Base-by-base conservation (phyloP, 2,797 vertebrate genomes). In the Falco novaeseelandiae region DNA sequence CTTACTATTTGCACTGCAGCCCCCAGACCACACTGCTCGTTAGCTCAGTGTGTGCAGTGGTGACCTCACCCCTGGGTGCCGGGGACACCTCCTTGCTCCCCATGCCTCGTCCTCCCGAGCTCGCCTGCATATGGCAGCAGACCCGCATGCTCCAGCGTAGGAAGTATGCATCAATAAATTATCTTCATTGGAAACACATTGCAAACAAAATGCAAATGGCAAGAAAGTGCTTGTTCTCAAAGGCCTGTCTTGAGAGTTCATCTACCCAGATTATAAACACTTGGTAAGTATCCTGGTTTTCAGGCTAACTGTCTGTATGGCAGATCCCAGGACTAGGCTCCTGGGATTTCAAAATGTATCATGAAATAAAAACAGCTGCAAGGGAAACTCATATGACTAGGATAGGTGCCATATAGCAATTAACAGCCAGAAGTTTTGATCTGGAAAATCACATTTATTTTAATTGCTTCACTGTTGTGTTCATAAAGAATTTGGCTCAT, bases 301-400 rank as follows among this genome's bases (percentile, higher is more conserved):
- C 94, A 91, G 94, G 98, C 94, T 97, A 95, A 96, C 98, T 97
- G 96, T 96, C 96, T 96, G 84, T 94, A 95, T 42, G 62, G 98
- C 98, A 98, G 91, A 96, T 97, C 98, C 97, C 96, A 92, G 95
- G 82, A 95, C 73, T 54, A 88, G 97, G 79, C 94, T 96, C 97
- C 79, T 70, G 94, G 96, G 94, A 96, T 90, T 93, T 91, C 93
- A 94, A 94, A 97, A 97, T 83, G 89, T 73, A 80, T 96, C 96
- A 92, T 93, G 97, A 98, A 98, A 98, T 97, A 97, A 97, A 98
- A 98, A 98, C 98, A 98, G 98, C 98, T 98, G 97, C 97, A 96
- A 97, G 91, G 86, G 94, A 98, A 96, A 97, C 76, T 70, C 97
- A 96, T 97, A 97, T 76, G 91, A 97, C 98, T 92, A 97, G 97